phyloP scores from a whole-genome alignment of 2,113 vertebrate species.

The Megaleporinus macrocephalus region DNA sequence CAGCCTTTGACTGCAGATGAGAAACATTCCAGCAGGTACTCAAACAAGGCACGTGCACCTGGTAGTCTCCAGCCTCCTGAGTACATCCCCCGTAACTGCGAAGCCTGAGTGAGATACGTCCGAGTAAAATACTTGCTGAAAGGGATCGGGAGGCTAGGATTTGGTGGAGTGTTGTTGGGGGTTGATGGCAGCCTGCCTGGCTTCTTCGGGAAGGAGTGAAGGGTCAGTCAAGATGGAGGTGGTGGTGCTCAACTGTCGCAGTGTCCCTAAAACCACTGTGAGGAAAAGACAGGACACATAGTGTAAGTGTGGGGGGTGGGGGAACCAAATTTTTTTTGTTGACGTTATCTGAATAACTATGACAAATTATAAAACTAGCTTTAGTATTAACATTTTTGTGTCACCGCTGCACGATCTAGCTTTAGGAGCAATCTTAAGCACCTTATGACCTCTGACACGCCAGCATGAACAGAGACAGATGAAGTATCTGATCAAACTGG shows the following conservation, averaged over 20 bases:
- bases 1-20: neutral
- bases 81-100: neutral
- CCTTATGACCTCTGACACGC: neutral
- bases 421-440: no score
- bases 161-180: slow-evolving; percentile 44
- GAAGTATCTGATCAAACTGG: neutral
- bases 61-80: neutral
- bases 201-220: slow-evolving; percentile 84
- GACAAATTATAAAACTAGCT: no score
- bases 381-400: no score
- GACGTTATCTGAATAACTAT: no score
- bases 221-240: slow-evolving; percentile 91
- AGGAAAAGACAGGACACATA: neutral
- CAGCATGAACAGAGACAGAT: no score
- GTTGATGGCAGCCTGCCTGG: slow-evolving; percentile 76
- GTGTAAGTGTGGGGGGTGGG: neutral
- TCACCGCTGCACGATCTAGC: no score
- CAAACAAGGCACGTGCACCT: neutral
- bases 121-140: neutral
- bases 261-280: slow-evolving; percentile 87
- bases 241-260: slow-evolving; percentile 88
- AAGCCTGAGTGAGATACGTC: neutral
- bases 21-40: slow-evolving; percentile 7
- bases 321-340: no score
- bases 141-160: neutral